Conservation (phyloP, 1,140 invertebrate species). For the Sminthurides bifidus region DNA sequence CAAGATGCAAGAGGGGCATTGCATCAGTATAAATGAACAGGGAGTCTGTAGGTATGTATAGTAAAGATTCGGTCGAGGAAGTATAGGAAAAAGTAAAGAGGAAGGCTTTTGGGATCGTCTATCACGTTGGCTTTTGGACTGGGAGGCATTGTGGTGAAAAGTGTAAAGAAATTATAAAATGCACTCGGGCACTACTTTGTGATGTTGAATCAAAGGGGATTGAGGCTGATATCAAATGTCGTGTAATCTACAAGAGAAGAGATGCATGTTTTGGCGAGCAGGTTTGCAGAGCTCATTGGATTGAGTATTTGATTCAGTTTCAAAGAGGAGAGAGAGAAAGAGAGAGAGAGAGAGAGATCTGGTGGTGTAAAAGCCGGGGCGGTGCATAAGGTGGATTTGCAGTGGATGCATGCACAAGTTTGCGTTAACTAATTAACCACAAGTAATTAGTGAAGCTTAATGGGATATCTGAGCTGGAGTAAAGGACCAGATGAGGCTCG, state of each 20-base stretch:
- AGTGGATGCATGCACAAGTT: not conserved
- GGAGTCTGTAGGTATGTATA: too few relatives aligned
- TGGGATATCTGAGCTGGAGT: slow-evolving; percentile 31
- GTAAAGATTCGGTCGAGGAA: too few relatives aligned
- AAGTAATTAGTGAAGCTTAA: slow-evolving; percentile 31
- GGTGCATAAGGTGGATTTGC: not conserved
- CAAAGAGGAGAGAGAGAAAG: not conserved
- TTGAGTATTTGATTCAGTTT: slow-evolving; percentile 5
- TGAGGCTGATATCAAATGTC: not conserved
- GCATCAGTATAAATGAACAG: too few relatives aligned
- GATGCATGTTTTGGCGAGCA: not conserved
- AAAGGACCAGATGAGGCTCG: slow-evolving; percentile 23
- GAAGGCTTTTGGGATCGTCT: not conserved
- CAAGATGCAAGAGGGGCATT: too few relatives aligned
- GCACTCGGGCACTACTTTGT: not conserved
- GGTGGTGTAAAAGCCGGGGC: not conserved
- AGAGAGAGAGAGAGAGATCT: slow-evolving; percentile 5
- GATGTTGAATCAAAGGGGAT: too few relatives aligned
- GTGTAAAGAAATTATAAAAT: not conserved
- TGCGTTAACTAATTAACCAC: slow-evolving; percentile 27
- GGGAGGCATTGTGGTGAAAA: not conserved
- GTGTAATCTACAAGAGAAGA: slow-evolving; percentile 4
- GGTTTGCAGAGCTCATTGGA: too few relatives aligned
- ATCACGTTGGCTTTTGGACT: not conserved
- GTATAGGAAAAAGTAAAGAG: too few relatives aligned